These are phyloP conservation scores for Chrysotoxum bicinctum DNA, from an alignment of 2,888 invertebrate genomes.

Conservation along the genomic window DNA sequence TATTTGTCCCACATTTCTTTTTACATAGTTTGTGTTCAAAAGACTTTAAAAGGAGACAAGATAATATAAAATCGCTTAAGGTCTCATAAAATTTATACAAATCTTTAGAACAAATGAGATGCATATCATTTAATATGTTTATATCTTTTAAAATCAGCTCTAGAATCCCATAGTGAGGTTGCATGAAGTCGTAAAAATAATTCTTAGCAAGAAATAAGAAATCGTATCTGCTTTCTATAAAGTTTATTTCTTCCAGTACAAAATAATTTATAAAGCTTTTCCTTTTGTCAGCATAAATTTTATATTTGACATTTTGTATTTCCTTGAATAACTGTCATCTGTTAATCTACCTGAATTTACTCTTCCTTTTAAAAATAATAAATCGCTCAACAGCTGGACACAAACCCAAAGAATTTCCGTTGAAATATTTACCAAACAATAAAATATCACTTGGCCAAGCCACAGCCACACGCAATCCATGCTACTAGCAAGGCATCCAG, in stretches of 20 bases:
- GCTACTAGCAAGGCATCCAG: background rate
- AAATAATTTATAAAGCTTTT: background rate
- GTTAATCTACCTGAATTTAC: conserved; percentile 22
- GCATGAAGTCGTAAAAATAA: too few relatives aligned
- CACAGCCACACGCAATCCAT: conserved; percentile 15
- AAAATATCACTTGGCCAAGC: conserved; percentile 33
- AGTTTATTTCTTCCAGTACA: background rate
- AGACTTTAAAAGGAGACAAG: too few relatives aligned
- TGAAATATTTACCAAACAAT: conserved; percentile 54
- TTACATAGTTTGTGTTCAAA: too few relatives aligned
- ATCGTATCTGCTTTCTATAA: too few relatives aligned
- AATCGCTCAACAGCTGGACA: conserved; percentile 48
- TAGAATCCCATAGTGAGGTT: too few relatives aligned
- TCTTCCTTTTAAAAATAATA: conserved; percentile 19
- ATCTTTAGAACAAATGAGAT: too few relatives aligned
- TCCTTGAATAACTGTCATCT: background rate
- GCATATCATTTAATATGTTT: too few relatives aligned
- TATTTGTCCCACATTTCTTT: too few relatives aligned
- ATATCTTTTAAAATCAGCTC: too few relatives aligned
- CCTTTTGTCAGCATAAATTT: background rate
- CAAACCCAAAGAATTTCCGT: conserved; percentile 25
- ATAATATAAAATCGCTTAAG: too few relatives aligned
- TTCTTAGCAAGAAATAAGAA: too few relatives aligned
- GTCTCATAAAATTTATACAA: too few relatives aligned
- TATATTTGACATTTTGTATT: conserved; percentile 26